Evolutionary conservation across 37 sponge, comb jelly and placozoan genomes (phyloP), one percentile per base, ranked within the genome.

Genomic region (Bolinopsis microptera): DNA sequence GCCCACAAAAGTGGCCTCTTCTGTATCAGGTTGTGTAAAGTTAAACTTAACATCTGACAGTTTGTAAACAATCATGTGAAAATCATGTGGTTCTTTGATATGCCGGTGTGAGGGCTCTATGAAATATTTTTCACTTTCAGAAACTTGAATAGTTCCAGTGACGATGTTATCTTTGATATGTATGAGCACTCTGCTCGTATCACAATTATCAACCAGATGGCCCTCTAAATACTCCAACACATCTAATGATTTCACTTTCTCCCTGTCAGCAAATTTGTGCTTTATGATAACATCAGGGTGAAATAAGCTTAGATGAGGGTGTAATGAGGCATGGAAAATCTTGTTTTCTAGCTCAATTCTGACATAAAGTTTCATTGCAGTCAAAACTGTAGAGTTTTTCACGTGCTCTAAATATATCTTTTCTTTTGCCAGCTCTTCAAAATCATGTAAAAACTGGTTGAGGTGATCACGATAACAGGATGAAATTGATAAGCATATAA

Each of bases 11-110:
- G 9, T 86, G 41, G 3, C 75, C 75, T 0, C 61, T 13, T 22
- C 48, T 26, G 13, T n/a, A 26, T 21, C 48, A 24, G 74, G 74
- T 24, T 72, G 8, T 18, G 93, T 72, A 1, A 93, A 83, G 32
- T 94, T 94, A 35, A 69, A 80, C 27, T 93, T 95, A 83, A 96
- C 92, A 35, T 95, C 94, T 24, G 96, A 96, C 0, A 27, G 13
- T 8, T 92, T 48, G 92, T 96, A 96, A 26, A 94, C 93, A n/a
- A 96, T 92, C 96, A 96, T 96, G 86, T 96, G 96, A 70, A 94
- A 95, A 76, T 90, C 69, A 88, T 96, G 96, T 83, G 95, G 93
- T 80, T 92, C 76, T 39, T 82, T 93, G 76, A 96, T 39, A 83
- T 92, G 93, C 39, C 93, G 37, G 16, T 69, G 23, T 9, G 96